A percentile compares a stretch with the other conserved stretches of the same genome.
Evolutionary conservation across 2,888 invertebrate species (phyloP).

Genomic region (Cyaniris semiargus): DNA sequence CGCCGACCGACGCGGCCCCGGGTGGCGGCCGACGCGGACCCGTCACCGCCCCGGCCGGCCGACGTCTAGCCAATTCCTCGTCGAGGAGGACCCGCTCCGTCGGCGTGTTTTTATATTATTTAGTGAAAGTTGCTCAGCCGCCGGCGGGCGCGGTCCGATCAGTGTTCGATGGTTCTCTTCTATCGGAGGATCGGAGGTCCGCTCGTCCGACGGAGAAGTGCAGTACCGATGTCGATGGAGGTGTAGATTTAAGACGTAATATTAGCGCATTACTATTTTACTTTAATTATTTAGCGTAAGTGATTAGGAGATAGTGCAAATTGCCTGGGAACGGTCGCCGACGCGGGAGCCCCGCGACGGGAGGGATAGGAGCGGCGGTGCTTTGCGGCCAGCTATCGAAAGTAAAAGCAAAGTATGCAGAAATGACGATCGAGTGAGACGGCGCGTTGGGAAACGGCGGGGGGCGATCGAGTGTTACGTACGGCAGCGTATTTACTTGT

Average conservation of each 20-base stretch:
- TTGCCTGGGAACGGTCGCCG: slow-evolving; percentile 77
- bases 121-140: slow-evolving; percentile 80
- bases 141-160: slow-evolving; percentile 74
- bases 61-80: slow-evolving; percentile 73
- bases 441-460: slow-evolving; percentile 42
- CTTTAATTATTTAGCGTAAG: slow-evolving; percentile 57
- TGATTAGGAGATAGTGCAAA: slow-evolving; percentile 77
- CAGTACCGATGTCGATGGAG: slow-evolving; percentile 63
- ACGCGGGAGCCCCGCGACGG: slow-evolving; percentile 27
- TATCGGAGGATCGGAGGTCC: slow-evolving; percentile 54
- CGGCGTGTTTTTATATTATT: slow-evolving; percentile 67
- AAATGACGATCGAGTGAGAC: slow-evolving; percentile 44
- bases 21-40: slow-evolving; percentile 45
- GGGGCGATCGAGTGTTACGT: slow-evolving; percentile 49
- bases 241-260: slow-evolving; percentile 69
- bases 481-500: slow-evolving; percentile 45
- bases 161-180: slow-evolving; percentile 70
- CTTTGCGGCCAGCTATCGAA: slow-evolving; percentile 48
- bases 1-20: slow-evolving; percentile 57
- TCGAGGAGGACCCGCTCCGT: slow-evolving; percentile 75
- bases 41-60: slow-evolving; percentile 61
- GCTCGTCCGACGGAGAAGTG: slow-evolving; percentile 52
- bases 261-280: slow-evolving; percentile 75
- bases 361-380: slow-evolving; percentile 37
- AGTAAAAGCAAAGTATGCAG: slow-evolving; percentile 50